Evolutionary conservation across 2,113 vertebrate species (phyloP), one percentile per base, ranked within the genome.

Genomic region (Clupea harengus): DNA sequence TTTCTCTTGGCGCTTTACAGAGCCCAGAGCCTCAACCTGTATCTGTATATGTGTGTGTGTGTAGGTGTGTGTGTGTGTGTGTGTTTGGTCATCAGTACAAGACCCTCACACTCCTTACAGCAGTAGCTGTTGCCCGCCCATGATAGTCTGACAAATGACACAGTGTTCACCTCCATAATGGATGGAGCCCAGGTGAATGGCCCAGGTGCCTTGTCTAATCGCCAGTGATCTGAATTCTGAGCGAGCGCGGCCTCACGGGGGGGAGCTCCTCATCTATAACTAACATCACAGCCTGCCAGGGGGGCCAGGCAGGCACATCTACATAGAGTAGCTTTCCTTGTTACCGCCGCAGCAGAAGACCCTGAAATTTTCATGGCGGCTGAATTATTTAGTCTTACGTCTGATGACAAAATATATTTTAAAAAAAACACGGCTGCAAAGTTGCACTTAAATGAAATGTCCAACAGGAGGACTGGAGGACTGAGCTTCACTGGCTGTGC

Each of bases 291-390:
- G 92, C 91, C 91, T 88, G 52, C 47, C 46, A 17, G 32, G 67
- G 78, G 22, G 81, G n/a, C n/a, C n/a, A n/a, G 39, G 1, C 5
- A 52, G 54, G 75, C 85, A 28, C 81, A 89, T 85, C 88, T 85
- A 89, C 89, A 83, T 85, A 90, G 89, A 95, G 93, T 95, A 91
- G 84, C 90, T 93, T 94, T 94, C 91, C 93, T 93, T 95, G 93
- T 95, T 93, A 89, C 89, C 82, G 67, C 82, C 0, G 28, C 90
- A 88, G 90, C 86, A 87, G 84, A 90, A 86, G 67, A 86, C 85
- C 78, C 82, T 94, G 25, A 93, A 93, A 93, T 82, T 92, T 91
- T 92, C 45, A 94, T 92, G 88, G 87, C 52, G 45, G 49, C 46
- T 95, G 81, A 93, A 93, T 94, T 93, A 94, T 95, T 93, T 57